A percentile compares a stretch with the other conserved stretches of the same genome.
Evolutionary conservation across 1,140 invertebrate genomes (phyloP).

Genomic region (Hycleus phaleratus): DNA sequence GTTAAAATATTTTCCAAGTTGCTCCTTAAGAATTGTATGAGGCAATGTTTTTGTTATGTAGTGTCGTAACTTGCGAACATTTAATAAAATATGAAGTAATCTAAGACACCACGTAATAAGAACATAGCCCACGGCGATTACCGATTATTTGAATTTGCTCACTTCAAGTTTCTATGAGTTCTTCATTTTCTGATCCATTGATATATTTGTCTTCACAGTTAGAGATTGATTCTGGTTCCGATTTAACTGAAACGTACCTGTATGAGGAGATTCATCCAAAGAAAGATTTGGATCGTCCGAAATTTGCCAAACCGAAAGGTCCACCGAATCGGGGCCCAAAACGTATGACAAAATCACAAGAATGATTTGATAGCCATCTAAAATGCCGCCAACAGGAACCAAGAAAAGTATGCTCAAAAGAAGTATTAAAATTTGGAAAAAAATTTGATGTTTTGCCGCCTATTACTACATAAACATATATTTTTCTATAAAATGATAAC

Average conservation of each 20-base stretch:
- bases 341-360: constrained; percentile 66
- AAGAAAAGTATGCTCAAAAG: not conserved
- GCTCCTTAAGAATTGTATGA: too few species aligned
- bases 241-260: constrained; percentile 83
- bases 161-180: too few species aligned
- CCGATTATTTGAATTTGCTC: too few species aligned
- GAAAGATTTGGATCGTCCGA: constrained; percentile 78
- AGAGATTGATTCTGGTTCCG: constrained; percentile 83
- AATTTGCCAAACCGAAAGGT: constrained; percentile 93
- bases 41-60: too few species aligned
- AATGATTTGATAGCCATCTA: not conserved
- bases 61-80: too few species aligned
- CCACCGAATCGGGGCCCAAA: constrained; percentile 86
- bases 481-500: too few species aligned
- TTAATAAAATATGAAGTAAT: not conserved
- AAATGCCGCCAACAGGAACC: not conserved
- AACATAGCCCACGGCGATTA: too few species aligned
- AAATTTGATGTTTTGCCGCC: too few species aligned
- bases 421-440: not conserved
- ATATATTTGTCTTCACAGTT: constrained; percentile 53
- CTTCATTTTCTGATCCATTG: too few species aligned
- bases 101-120: too few species aligned
- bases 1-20: too few species aligned
- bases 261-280: constrained; percentile 93
- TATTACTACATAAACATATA: too few species aligned